phyloP scores from a whole-genome alignment of 2,888 invertebrate species.

The Ornithoptera alexandrae region DNA sequence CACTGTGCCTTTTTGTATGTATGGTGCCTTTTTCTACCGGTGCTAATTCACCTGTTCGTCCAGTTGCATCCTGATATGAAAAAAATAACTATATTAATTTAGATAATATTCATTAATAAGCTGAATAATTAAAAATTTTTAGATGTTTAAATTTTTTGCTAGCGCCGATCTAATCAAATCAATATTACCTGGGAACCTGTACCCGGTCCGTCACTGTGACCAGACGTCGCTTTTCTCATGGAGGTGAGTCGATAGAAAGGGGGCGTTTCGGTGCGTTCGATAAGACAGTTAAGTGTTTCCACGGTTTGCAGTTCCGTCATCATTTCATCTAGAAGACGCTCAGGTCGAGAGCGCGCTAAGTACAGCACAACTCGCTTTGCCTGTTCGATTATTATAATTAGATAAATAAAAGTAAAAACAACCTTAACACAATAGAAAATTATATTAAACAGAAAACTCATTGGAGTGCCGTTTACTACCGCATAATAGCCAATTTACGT shows the following conservation, averaged over 20 bases:
- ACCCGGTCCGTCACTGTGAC: constrained; percentile 71
- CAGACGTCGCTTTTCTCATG: constrained; percentile 92
- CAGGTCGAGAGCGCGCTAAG: constrained; percentile 94
- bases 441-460: background rate
- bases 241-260: constrained; percentile 97
- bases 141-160: too few relatives aligned
- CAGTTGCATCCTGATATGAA: constrained; percentile 61
- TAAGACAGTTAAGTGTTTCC: constrained; percentile 96
- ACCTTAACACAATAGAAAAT: background rate
- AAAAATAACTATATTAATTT: background rate
- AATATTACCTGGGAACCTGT: constrained; percentile 64
- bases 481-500: too few relatives aligned
- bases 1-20: constrained; percentile 96
- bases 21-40: constrained; percentile 96
- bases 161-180: too few relatives aligned
- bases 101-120: background rate
- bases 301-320: constrained; percentile 98
- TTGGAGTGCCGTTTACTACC: too few relatives aligned
- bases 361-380: constrained; percentile 97
- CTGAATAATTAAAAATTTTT: background rate
- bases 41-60: constrained; percentile 78
- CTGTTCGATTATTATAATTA: constrained; percentile 69
- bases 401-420: background rate
- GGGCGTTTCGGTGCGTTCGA: constrained; percentile 98
- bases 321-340: constrained; percentile 96